Base-by-base conservation (phyloP, 2,797 vertebrate genomes). In the Bucorvus abyssinicus region DNA sequence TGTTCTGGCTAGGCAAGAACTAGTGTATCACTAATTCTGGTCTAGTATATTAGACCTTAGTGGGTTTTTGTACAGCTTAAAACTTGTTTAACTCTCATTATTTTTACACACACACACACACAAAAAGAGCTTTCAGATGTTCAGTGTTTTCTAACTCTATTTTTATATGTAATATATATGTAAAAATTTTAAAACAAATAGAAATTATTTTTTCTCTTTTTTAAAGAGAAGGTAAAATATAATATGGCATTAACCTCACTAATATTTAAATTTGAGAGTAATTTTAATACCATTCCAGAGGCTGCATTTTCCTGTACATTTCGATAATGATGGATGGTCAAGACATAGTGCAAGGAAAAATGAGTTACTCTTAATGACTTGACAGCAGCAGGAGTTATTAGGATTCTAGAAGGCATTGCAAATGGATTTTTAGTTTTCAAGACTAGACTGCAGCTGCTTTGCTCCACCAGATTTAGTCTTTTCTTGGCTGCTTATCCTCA, bases 261-360 rank as follows among this genome's bases (percentile, higher is more conserved):
- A 84, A 67, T 83, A 87, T 80, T 95, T 95, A 92, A 93, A 85
- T 86, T 68, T 80, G 71, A 94, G 74, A 63, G 55, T 40, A 40
- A 40, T 87, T 94, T 97, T 76, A 75, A 92, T 23, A 94, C 9
- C 47, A 92, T 75, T 89, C 74, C 44, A 83, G 82, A 89, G 57
- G 40, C 67, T 90, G 55, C 36, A 70, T 95, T 97, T 96, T 95
- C 59, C 67, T 89, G 9, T 95, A 34, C 63, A 69, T 97, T 97
- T 96, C 82, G 89, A 47, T 89, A 77, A 73, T 84, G 93, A 97
- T 83, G 65, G 70, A 97, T 92, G 60, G 79, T 78, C 55, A 74
- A 96, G 94, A 95, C 14, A 93, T 10, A 49, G 45, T 8, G n/a
- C 24, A 80, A 80, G 88, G 81, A 94, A 83, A 92, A 82, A 94